These are phyloP conservation scores for Vimba vimba DNA, from an alignment of 2,113 vertebrate genomes.

Conservation along the genomic window DNA sequence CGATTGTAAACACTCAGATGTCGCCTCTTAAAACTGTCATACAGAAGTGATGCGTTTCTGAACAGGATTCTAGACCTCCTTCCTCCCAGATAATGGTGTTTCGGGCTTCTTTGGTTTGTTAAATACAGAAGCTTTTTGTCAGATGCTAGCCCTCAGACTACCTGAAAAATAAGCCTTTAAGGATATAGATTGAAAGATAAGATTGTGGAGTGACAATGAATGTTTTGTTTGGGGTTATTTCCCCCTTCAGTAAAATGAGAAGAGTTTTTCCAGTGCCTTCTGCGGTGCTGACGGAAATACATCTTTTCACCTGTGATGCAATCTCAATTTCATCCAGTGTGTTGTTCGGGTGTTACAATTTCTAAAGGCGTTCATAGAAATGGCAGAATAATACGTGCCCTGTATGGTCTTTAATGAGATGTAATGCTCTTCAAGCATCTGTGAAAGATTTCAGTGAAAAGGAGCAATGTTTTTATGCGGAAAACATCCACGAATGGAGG, in stretches of 20 bases:
- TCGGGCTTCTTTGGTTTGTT: neutral
- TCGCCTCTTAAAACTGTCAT: conserved; percentile 30
- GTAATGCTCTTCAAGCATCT: conserved; percentile 22
- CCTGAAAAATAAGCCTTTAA: conserved; percentile 19
- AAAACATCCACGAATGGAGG: conserved; percentile 40
- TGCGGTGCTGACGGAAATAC: neutral
- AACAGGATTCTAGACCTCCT: neutral
- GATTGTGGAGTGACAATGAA: conserved; percentile 17
- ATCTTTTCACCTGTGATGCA: conserved; percentile 27
- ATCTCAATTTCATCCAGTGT: neutral
- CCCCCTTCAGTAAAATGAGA: conserved; percentile 19
- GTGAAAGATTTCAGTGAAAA: conserved; percentile 14
- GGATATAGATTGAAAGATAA: conserved; percentile 25
- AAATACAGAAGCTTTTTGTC: neutral
- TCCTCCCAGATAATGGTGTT: neutral
- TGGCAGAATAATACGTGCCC: neutral
- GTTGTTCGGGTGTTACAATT: neutral
- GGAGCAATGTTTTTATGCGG: conserved; percentile 28
- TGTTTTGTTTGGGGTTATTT: conserved; percentile 29
- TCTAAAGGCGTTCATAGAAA: neutral
- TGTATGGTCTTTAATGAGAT: conserved; percentile 12
- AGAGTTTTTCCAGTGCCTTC: neutral
- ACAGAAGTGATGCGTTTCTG: conserved; percentile 17
- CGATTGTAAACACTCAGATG: conserved; percentile 30
- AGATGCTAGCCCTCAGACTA: neutral